Base-by-base conservation (phyloP, 2,888 invertebrate genomes). In the Eilema griseolum region DNA sequence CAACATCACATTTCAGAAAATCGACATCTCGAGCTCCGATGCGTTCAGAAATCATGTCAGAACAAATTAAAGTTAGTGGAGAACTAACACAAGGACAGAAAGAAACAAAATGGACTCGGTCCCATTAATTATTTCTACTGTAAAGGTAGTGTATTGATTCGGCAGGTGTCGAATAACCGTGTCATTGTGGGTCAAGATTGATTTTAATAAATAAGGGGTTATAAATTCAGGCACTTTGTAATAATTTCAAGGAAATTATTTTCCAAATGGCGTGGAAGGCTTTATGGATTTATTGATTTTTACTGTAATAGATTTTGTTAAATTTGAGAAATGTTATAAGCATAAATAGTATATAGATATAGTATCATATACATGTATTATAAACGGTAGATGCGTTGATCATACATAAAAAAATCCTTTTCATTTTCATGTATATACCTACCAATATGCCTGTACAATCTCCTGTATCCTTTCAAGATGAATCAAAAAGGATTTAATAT, bases 51-150 rank as follows among this genome's bases (percentile, higher is more conserved):
- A 24, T 12, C 31, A 31, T 65, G 33, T 57, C 31, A 56, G 24
- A 33, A 16, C 56, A 23, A 24, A 33, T 33, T 7, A 57, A n/a
- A 16, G 52, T 52, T 46, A 23, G n/a, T 65, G 23, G 28, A 60
- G 33, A 61, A 70, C 59, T 56, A 74, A 67, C 66, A 80, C 80
- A 80, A 80, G 80, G 77, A 69, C 76, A 56, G 26, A 71, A 78
- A 71, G 26, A 71, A 78, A 71, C 10, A 59, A 73, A 71, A 73
- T 67, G 37, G 23, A 60, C 31, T 31, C 26, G 59, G 56, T 52
- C 68, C 59, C 46, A n/a, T 57, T 65, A 67, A 61, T 69, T 68
- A 70, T 76, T 66, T 71, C 67, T 67, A 52, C 14, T 23, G n/a
- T 26, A 67, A 69, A 77, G 70, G 73, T 46, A 70, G 14, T n/a